A percentile compares a stretch with the other conserved stretches of the same genome.
Conservation (phyloP, 2,113 vertebrate genomes). For the Archocentrus centrarchus region DNA sequence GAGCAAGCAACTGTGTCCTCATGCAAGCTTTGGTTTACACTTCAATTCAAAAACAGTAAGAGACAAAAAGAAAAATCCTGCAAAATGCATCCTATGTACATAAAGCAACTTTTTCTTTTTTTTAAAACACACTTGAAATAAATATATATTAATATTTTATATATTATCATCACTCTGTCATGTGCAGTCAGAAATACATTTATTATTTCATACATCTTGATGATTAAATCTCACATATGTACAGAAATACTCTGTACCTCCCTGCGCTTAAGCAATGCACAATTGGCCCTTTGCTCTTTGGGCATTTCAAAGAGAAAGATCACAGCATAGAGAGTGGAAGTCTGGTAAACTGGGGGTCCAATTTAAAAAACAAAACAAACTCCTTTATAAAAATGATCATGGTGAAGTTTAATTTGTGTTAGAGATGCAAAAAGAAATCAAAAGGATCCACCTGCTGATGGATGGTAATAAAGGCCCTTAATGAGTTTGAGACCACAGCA, state of each 20-base stretch:
- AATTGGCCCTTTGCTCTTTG: conserved; percentile 41
- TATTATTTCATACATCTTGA: conserved; percentile 35
- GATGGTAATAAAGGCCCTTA: conserved; percentile 15
- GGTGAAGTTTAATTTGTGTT: neutral
- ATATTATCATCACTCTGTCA: conserved; percentile 56
- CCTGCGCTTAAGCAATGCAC: conserved; percentile 23
- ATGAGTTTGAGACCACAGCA: conserved; percentile 18
- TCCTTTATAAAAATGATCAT: conserved; percentile 18
- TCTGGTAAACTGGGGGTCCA: conserved; percentile 23
- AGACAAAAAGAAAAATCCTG: conserved; percentile 21
- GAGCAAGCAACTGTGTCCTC: conserved; percentile 30
- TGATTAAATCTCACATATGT: conserved; percentile 10
- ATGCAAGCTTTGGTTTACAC: conserved; percentile 68
- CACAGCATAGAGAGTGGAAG: conserved; percentile 10
- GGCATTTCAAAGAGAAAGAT: neutral
- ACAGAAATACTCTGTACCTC: conserved; percentile 45
- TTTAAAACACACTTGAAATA: conserved; percentile 47
- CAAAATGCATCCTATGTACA: conserved; percentile 53
- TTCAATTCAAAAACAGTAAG: conserved; percentile 33
- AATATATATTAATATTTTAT: conserved; percentile 60
- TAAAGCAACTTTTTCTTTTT: neutral
- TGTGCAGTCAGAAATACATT: conserved; percentile 49
- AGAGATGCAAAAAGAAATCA: conserved; percentile 23
- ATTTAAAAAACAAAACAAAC: conserved; percentile 3
- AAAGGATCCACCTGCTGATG: conserved; percentile 19